phyloP scores from a whole-genome alignment of 1,140 invertebrate species.

The Sinonovacula constricta region DNA sequence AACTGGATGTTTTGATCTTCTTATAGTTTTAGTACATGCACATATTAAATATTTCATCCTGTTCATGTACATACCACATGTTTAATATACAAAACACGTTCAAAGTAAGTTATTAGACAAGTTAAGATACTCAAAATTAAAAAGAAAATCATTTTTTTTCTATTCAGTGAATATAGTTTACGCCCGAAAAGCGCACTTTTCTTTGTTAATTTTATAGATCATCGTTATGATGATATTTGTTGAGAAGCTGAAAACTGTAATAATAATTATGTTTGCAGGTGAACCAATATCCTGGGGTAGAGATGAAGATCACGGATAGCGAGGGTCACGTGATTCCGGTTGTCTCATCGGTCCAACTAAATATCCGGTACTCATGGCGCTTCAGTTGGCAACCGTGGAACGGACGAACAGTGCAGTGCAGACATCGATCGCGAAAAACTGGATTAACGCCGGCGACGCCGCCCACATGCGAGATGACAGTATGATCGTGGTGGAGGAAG shows the following conservation, averaged over 20 bases:
- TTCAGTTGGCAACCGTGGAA: conserved; percentile 5
- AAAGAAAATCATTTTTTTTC: too few relatives aligned
- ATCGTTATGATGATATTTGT: neutral
- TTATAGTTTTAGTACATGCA: too few relatives aligned
- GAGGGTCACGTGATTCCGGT: conserved; percentile 12
- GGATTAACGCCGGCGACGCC: conserved; percentile 42
- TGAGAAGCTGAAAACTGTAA: neutral
- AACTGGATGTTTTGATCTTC: too few relatives aligned
- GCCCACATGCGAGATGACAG: conserved; percentile 24
- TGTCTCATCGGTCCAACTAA: conserved; percentile 35
- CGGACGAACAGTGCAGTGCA: neutral
- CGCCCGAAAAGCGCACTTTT: too few relatives aligned
- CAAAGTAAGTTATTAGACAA: too few relatives aligned
- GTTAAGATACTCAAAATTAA: too few relatives aligned
- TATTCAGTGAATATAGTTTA: too few relatives aligned
- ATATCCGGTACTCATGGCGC: neutral
- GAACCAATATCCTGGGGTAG: conserved; percentile 36
- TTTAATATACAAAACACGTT: too few relatives aligned
- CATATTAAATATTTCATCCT: too few relatives aligned
- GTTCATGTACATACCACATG: too few relatives aligned
- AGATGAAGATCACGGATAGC: conserved; percentile 50
- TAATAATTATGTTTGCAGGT: conserved; percentile 23
- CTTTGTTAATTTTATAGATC: neutral
- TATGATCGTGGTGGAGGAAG: conserved; percentile 18
- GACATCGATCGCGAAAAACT: conserved; percentile 27